Evolutionary conservation across 2,113 vertebrate species (phyloP), one percentile per base, ranked within the genome.

Genomic region (Spheniscus mendiculus): DNA sequence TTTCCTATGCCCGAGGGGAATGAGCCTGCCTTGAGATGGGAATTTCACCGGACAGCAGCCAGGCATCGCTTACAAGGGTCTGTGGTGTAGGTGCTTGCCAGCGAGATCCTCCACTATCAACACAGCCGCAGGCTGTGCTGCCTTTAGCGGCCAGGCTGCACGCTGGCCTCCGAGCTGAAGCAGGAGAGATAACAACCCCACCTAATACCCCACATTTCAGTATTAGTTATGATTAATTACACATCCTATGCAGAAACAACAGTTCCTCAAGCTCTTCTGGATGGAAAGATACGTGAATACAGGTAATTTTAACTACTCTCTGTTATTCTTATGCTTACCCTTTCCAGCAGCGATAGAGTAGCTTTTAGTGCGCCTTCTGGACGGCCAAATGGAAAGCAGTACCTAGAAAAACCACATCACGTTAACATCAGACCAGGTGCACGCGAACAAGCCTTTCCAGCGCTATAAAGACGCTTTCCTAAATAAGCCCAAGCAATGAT

Each of bases 371-470:
- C 99, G 85, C 99, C 99, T 97, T 99, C 99, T 45, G 99, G 99
- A 58, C 99, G 99, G 96, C 99, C 99, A 98, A 99, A 99, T 47
- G 99, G 99, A 97, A 99, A 99, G 97, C 99, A 99, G 97, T 99
- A 99, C 97, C 99, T 99, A 98, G 86, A 90, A 95, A 97, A 97
- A 96, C 61, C 62, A 98, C 44, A 96, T 55, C 45, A 69, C 23
- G 73, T 85, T 95, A 97, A 90, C 66, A 81, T 95, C 71, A 87
- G 36, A 76, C 3, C 34, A 90, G 49, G 17, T 62, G n/a, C 44
- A 89, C 2, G 4, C 6, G 15, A 91, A 74, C 11, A 69, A 77
- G 20, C 27, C 34, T 61, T 87, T 92, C 50, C 53, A 95, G 93
- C 44, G 49, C 86, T 53, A 74, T n/a, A 56, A 85, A 36, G 49